Evolutionary conservation across 2,797 vertebrate species (phyloP), one percentile per base, ranked within the genome.

Genomic region (Coreius guichenoti): DNA sequence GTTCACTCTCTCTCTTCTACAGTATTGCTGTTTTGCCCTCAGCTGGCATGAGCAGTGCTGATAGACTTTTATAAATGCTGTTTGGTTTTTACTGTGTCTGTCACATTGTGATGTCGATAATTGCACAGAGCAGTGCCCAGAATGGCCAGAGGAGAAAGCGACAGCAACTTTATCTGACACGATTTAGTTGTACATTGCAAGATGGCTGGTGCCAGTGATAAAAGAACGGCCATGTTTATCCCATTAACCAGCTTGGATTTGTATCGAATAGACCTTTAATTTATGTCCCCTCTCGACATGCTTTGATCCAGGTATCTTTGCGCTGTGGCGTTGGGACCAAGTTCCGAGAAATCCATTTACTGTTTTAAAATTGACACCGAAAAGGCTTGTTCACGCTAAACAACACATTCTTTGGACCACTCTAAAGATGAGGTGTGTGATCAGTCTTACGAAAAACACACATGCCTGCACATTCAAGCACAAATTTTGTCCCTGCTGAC

Each of bases 31-130:
- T 84, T 86, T 84, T 84, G 73, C 58, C 61, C 74, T 81, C 23
- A 14, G 23, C 82, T 26, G 45, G 74, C 76, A 75, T 68, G 79
- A 36, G 39, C 67, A 67, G 67, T 39, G 45, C n/a, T 12, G 69
- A 45, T 82, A 68, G 29, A 79, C 36, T 21, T 77, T 31, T 72
- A 39, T 77, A 65, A 72, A 68, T 69, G 58, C n/a, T 33, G 58
- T 80, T 82, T 75, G 81, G 83, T 83, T 86, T 83, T 86, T 86
- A 83, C 80, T 86, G 74, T 74, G 6, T 86, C 51, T 83, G 84
- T 86, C 84, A 86, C 45, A 67, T 72, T 56, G 54, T 26, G 63
- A 81, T 81, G 82, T 81, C 70, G 78, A 85, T 83, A 80, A 81
- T 67, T n/a, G 67, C 74, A 61, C 13, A 56, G 72, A 43, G 54